Percentiles rank a stretch among this genome's conserved stretches.
phyloP scores from a whole-genome alignment of 2,888 invertebrate species.

The Heteromurus nitidus region DNA sequence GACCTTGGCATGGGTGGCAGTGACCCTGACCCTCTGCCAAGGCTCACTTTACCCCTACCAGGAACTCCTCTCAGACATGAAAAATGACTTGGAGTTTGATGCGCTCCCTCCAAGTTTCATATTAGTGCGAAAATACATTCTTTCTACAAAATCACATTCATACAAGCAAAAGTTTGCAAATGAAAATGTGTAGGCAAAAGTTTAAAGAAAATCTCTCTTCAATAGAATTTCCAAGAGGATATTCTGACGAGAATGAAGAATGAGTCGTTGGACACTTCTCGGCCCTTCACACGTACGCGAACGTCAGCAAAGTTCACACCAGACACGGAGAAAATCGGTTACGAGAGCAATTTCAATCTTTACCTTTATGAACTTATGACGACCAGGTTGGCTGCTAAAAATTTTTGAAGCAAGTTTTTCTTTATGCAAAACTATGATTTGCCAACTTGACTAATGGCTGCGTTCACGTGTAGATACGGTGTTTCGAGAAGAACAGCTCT shows the following conservation, averaged over 20 bases:
- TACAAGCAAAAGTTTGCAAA: too few relatives aligned
- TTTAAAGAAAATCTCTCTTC: too few relatives aligned
- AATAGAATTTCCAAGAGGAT: constrained; percentile 33
- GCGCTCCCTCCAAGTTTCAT: constrained; percentile 19
- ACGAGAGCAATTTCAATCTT: constrained; percentile 62
- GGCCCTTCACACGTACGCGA: constrained; percentile 27
- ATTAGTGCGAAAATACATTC: constrained; percentile 26
- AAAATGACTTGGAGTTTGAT: constrained; percentile 24
- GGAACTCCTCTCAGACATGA: constrained; percentile 25
- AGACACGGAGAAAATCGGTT: constrained; percentile 68
- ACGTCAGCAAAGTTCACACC: constrained; percentile 65
- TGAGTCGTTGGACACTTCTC: constrained; percentile 12
- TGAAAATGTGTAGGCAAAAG: too few relatives aligned
- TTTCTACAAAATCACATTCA: too few relatives aligned
- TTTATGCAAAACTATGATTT: not conserved
- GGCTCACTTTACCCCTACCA: constrained; percentile 29
- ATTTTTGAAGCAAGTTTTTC: not conserved
- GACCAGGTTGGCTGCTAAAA: constrained; percentile 15
- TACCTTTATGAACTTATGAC: constrained; percentile 67
- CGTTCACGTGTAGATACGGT: constrained; percentile 17
- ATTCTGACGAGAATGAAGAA: constrained; percentile 17
- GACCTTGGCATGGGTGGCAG: constrained; percentile 15
- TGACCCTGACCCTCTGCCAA: not conserved
- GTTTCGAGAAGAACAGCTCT: constrained; percentile 40
- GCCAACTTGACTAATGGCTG: not conserved